phyloP scores from a whole-genome alignment of 1,140 invertebrate genomes.

The Drosophila bocqueti region DNA sequence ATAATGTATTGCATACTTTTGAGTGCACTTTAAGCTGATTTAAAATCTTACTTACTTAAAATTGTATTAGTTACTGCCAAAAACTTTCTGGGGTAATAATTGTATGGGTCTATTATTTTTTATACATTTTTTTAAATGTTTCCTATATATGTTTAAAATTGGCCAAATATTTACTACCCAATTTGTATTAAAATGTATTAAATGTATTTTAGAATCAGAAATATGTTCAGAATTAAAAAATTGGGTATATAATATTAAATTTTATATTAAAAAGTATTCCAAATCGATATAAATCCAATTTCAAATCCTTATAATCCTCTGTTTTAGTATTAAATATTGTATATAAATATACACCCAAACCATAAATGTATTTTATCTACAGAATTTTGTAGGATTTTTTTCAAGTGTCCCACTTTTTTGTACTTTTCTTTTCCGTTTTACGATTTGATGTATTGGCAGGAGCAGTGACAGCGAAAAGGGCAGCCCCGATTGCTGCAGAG shows the following conservation, averaged over 20 bases:
- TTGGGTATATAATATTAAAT: too few relatives aligned
- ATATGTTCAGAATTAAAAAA: too few relatives aligned
- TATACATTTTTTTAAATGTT: too few relatives aligned
- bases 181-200: too few relatives aligned
- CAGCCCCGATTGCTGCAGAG: conserved; percentile 29
- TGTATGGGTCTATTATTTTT: too few relatives aligned
- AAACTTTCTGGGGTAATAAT: too few relatives aligned
- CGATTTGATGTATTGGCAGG: conserved; percentile 76
- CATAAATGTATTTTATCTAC: neutral
- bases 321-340: neutral
- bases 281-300: neutral
- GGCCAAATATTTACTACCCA: too few relatives aligned
- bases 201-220: too few relatives aligned
- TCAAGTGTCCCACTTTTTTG: conserved; percentile 6
- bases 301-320: neutral
- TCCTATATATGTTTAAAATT: too few relatives aligned
- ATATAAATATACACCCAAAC: neutral
- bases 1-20: neutral
- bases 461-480: conserved; percentile 28
- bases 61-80: too few relatives aligned
- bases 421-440: neutral
- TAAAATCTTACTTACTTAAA: neutral
- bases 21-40: neutral
- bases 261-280: too few relatives aligned
- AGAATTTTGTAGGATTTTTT: neutral